Conservation (phyloP, 2,888 invertebrate genomes). For the Heliothis peltigera region DNA sequence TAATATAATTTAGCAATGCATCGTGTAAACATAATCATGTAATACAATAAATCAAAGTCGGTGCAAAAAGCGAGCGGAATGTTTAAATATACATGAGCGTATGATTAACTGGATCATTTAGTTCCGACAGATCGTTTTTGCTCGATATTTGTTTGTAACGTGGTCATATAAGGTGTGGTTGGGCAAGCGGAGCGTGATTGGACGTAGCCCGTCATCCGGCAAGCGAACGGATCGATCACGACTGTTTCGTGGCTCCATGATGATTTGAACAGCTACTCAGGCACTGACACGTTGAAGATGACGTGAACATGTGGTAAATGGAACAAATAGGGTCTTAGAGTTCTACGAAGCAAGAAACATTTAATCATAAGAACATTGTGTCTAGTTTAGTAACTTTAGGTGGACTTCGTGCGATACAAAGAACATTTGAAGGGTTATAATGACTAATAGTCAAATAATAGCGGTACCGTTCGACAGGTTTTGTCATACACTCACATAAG, state of each 20-base stretch:
- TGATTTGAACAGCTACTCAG: constrained; percentile 15
- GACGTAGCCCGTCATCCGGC: constrained; percentile 48
- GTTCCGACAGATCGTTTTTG: constrained; percentile 64
- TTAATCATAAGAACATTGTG: not conserved
- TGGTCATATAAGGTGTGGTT: constrained; percentile 47
- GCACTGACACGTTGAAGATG: constrained; percentile 37
- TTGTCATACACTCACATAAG: constrained; percentile 39
- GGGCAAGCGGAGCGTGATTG: constrained; percentile 53
- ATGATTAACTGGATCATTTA: constrained; percentile 42
- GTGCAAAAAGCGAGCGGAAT: constrained; percentile 39
- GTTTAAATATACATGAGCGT: constrained; percentile 39
- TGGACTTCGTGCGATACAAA: not conserved
- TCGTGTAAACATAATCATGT: constrained; percentile 25
- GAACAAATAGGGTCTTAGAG: constrained; percentile 31
- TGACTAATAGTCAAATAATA: constrained; percentile 30
- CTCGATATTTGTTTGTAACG: constrained; percentile 26
- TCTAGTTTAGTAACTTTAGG: not conserved
- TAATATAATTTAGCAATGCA: constrained; percentile 25
- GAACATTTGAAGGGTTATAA: constrained; percentile 6
- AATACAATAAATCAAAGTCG: constrained; percentile 32
- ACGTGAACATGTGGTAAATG: constrained; percentile 46
- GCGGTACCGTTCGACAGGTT: constrained; percentile 40
- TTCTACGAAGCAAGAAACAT: constrained; percentile 29
- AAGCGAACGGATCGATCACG: constrained; percentile 39
- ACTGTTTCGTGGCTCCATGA: constrained; percentile 15